Base-by-base conservation (phyloP, 1,140 invertebrate genomes). In the Drosophila repletoides region DNA sequence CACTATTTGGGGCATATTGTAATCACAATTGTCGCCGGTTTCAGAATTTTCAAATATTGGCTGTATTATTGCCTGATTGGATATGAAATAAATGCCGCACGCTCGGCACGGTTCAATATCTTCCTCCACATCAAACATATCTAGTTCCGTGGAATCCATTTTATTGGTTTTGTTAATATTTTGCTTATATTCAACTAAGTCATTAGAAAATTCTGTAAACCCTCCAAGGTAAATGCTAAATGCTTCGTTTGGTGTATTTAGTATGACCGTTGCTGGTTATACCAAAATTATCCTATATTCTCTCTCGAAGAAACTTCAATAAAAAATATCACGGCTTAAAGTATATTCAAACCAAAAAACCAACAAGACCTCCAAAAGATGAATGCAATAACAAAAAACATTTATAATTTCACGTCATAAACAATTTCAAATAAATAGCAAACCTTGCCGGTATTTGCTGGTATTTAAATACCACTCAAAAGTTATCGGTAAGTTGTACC, bases 41-140 rank as follows among this genome's bases (percentile, higher is more conserved):
- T 34, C 33, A 15, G 6, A 0, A 10, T 36, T 49, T 15, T 17
- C 24, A 40, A 83, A 83, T 41, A 83, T 51, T 7, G 79, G 79
- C 15, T 53, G 68, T 1, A 77, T 79, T 9, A 64, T 29, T 34
- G 28, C 28, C 5, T 12, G 55, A 51, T 58, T 22, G 38, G 19
- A 72, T 17, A 79, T 61, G 9, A 64, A 89, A 28, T 70, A 88
- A 28, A 89, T 81, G 5, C 88, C 88, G 36, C 88, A 89, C 0
- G 88, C 67, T 7, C 88, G 72, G 17, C 88, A 89, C 5, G 88
- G 67, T 17, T 88, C 83, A 6, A 89, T 84, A 14, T 52, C 49
- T 2, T 58, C 52, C 1, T 60, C 64, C 5, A 48, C 65, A 12
- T 36, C 24, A 10, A 63, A 59, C 5, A n/a, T 9, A 24, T 26